A percentile compares a stretch with the other conserved stretches of the same genome.
Conservation (phyloP, 2,113 vertebrate genomes). For the Ictidomys tridecemlineatus region DNA sequence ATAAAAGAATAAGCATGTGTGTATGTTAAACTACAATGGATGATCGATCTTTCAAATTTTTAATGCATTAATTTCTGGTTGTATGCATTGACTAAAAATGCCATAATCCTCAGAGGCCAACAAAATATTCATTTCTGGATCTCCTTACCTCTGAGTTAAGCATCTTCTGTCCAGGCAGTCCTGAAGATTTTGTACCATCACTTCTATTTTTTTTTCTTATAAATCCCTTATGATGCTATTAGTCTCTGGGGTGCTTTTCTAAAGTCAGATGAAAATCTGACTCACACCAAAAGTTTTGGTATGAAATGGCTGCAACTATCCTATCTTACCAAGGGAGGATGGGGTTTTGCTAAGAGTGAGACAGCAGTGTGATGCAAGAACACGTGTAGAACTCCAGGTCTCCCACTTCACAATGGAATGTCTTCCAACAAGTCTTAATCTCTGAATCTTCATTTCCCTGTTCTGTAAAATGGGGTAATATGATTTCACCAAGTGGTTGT, state of each 20-base stretch:
- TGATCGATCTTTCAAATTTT: not conserved
- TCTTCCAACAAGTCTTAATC: not conserved
- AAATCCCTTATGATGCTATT: constrained; percentile 21
- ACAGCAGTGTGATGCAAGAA: no score
- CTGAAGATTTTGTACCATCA: not conserved
- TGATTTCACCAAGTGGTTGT: not conserved
- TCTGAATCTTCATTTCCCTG: not conserved
- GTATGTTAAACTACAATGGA: not conserved
- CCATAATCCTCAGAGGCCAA: not conserved
- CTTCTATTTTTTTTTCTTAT: constrained; percentile 21
- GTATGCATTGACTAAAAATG: not conserved
- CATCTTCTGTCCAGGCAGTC: not conserved
- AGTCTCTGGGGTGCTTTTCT: not conserved
- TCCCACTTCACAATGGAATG: not conserved
- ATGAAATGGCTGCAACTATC: not conserved
- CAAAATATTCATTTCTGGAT: not conserved
- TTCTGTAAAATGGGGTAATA: not conserved
- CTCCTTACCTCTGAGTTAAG: not conserved
- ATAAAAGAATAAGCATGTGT: not conserved
- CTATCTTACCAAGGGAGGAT: not conserved
- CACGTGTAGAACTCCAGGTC: not conserved
- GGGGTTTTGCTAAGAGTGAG: not conserved
- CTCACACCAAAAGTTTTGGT: not conserved
- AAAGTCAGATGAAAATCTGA: not conserved
- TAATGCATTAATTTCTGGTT: not conserved